Evolutionary conservation across 1,140 invertebrate genomes (phyloP).

Genomic region (Diprion similis): DNA sequence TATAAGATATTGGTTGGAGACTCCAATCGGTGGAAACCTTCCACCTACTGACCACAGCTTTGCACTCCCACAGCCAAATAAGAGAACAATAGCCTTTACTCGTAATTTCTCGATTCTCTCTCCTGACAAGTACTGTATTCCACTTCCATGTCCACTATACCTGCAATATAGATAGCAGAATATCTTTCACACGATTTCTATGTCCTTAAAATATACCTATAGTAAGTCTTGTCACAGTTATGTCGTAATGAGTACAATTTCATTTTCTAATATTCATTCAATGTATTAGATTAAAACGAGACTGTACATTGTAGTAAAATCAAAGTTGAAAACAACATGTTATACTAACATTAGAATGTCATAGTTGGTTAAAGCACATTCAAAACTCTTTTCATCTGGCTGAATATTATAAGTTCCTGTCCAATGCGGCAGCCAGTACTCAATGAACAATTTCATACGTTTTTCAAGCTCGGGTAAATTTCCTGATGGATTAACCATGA

Average conservation of each 20-base stretch:
- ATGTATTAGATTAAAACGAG: slow-evolving; percentile 34
- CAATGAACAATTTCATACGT: slow-evolving; percentile 68
- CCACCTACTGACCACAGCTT: slow-evolving; percentile 65
- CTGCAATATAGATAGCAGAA: slow-evolving; percentile 43
- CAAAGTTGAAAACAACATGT: background rate
- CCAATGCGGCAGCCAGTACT: slow-evolving; percentile 72
- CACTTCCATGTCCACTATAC: slow-evolving; percentile 82
- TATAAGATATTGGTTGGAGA: slow-evolving; percentile 73
- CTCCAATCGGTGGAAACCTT: slow-evolving; percentile 68
- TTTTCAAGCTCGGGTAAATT: slow-evolving; percentile 74
- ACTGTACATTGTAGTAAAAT: slow-evolving; percentile 13
- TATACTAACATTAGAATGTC: slow-evolving; percentile 72
- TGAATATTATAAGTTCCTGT: slow-evolving; percentile 65
- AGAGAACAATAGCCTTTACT: slow-evolving; percentile 67
- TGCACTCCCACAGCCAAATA: slow-evolving; percentile 81
- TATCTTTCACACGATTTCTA: background rate
- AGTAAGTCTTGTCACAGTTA: background rate
- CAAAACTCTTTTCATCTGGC: slow-evolving; percentile 67
- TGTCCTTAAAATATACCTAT: background rate
- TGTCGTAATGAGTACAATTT: background rate
- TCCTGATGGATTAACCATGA: slow-evolving; percentile 72
- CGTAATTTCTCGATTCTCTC: slow-evolving; percentile 67
- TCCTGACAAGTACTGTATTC: slow-evolving; percentile 69
- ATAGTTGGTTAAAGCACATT: slow-evolving; percentile 64
- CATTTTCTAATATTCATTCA: background rate